phyloP scores from a whole-genome alignment of 1,140 invertebrate species.

The Drosophila sechellia region DNA sequence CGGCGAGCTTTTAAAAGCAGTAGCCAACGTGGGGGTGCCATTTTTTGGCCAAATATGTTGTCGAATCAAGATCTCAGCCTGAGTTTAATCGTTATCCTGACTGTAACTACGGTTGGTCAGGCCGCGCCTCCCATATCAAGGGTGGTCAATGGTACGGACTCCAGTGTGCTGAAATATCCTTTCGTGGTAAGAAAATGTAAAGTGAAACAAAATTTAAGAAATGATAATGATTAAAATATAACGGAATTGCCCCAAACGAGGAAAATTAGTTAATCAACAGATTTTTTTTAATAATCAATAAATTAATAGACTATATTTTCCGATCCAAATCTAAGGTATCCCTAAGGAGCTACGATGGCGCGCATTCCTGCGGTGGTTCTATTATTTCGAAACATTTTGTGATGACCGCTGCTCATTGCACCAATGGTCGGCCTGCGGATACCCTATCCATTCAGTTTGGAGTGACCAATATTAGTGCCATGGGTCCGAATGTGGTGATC shows the following conservation, averaged over 20 bases:
- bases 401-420: slow-evolving; percentile 87
- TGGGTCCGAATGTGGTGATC: slow-evolving; percentile 69
- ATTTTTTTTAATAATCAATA: too few species aligned
- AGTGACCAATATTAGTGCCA: slow-evolving; percentile 38
- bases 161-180: slow-evolving; percentile 58
- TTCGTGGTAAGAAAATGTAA: slow-evolving; percentile 54
- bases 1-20: slow-evolving; percentile 25
- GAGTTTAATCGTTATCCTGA: slow-evolving; percentile 11
- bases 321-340: slow-evolving; percentile 50
- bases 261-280: too few species aligned
- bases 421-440: slow-evolving; percentile 64
- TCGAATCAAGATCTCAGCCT: slow-evolving; percentile 15
- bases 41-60: slow-evolving; percentile 27
- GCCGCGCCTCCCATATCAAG: slow-evolving; percentile 42
- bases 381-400: slow-evolving; percentile 85
- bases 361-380: slow-evolving; percentile 86
- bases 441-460: slow-evolving; percentile 66
- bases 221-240: too few species aligned
- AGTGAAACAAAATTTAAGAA: too few species aligned
- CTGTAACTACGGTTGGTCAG: not conserved
- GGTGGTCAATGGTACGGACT: slow-evolving; percentile 75
- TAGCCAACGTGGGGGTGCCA: not conserved
- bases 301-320: not conserved
- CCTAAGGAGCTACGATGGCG: slow-evolving; percentile 58
- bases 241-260: too few species aligned